Evolutionary conservation across 2,888 invertebrate genomes (phyloP), one percentile per base, ranked within the genome.

Genomic region (Ophioninae sp.): DNA sequence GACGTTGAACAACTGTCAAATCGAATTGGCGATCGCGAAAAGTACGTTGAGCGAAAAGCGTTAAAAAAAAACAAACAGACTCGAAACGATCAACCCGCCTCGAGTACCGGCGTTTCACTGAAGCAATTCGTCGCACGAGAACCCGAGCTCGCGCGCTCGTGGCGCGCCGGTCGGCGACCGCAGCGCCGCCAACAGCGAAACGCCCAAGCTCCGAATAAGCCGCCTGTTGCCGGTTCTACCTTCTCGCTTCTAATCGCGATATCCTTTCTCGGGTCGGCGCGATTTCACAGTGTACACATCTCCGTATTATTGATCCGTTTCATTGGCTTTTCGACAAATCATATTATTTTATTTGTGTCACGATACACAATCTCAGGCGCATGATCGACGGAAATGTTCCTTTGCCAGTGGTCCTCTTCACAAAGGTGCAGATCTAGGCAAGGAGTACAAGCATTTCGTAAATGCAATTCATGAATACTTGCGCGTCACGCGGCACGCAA

Each of bases 51-150:
- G 62, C 30, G 64, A 0, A 37, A 20, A 64, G 37, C 7, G 10
- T 1, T 2, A 44, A 59, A 72, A 65, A 20, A 30, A 7, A 30
- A 3, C 6, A 37, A 17, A 6, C n/a, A 23, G 13, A 20, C 20
- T 0, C 50, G 17, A 5, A 50, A 50, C 64, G 20, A 56, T 37
- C 7, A 30, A 41, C 50, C 70, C 81, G 81, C 81, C 77, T 56
- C 56, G 74, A 56, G 41, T 69, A 77, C 83, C 83, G 83, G 83
- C 83, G 81, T 81, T 78, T 81, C n/a, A 83, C 83, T 83, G 80
- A 83, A 39, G 50, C 39, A 20, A 61, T 21, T 56, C 44, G 20
- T 13, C 17, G 50, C 30, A 67, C 70, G 44, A 57, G 65, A 20
- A 41, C n/a, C 70, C 8, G 17, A 39, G 50, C 50, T 17, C 62